Evolutionary conservation across 2,888 invertebrate genomes (phyloP).

Genomic region (Netelia fuscicornis): DNA sequence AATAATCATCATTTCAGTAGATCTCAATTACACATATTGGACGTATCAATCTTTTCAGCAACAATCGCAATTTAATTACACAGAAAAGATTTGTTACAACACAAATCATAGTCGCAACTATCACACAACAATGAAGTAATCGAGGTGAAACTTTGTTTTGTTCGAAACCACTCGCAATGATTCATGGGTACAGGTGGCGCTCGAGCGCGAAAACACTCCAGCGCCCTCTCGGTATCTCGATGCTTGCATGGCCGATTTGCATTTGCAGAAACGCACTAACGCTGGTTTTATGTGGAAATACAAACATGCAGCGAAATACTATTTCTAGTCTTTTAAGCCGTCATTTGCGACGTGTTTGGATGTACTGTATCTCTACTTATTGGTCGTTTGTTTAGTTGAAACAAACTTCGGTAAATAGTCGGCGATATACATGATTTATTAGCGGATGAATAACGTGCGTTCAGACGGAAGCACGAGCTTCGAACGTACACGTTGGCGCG

Average conservation of each 20-base stretch:
- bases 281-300: background rate
- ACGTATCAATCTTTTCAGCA: background rate
- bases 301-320: background rate
- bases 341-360: background rate
- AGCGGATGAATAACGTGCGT: background rate
- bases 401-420: background rate
- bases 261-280: background rate
- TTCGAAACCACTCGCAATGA: constrained; percentile 26
- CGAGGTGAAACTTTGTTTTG: constrained; percentile 1
- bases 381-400: background rate
- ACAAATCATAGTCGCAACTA: background rate
- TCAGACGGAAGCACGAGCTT: too few relatives aligned
- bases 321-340: background rate
- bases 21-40: background rate
- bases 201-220: background rate
- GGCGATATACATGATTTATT: background rate
- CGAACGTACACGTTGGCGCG: too few relatives aligned
- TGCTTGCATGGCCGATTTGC: background rate
- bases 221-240: background rate
- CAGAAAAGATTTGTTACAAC: background rate
- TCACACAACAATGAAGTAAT: background rate
- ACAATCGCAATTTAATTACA: background rate
- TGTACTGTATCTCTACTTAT: background rate
- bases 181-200: constrained; percentile 32
- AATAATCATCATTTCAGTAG: background rate